Evolutionary conservation across 2,888 invertebrate genomes (phyloP), one percentile per base, ranked within the genome.

Genomic region (Rhorus exstirpatorius): DNA sequence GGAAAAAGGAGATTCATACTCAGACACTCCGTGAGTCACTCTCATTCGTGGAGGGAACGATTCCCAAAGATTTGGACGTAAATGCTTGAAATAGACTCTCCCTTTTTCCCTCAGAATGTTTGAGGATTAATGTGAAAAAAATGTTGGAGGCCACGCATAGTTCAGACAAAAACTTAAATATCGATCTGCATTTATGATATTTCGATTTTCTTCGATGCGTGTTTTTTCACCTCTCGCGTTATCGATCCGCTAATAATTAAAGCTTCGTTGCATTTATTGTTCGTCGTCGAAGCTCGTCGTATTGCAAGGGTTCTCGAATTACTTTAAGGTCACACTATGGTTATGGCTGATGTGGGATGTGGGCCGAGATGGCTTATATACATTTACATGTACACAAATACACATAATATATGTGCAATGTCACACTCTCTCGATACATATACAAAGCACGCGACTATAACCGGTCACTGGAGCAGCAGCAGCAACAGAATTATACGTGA

Each of bases 301-400:
- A 80, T 75, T 68, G 81, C 81, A 84, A 87, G 84, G 86, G 79
- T 71, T 85, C 79, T 83, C 65, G 83, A 86, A 87, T 85, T 77
- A 79, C 78, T 71, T 83, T 85, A 83, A 85, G 84, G 84, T 87
- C 85, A 71, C 31, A 68, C 82, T 77, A 71, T 61, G 84, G 83
- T 85, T 79, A 70, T 72, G 80, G 78, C 83, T 74, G 74, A 67
- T n/a, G n/a, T 82, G 70, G 65, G 86, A 87, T 88, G 87, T 88
- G 88, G 89, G 88, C 87, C 87, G 88, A 87, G 87, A 85, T 76
- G 79, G 86, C 82, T 71, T 2, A 8, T 26, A 49, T 35, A 71
- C 19, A 71, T 4, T n/a, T 12, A 31, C 14, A 58, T 12, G 44
- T 19, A 44, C 31, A 46, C 24, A 61, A 19, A 49, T 31, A 51